Conservation (phyloP, 2,888 invertebrate genomes). For the Philonicus albiceps region DNA sequence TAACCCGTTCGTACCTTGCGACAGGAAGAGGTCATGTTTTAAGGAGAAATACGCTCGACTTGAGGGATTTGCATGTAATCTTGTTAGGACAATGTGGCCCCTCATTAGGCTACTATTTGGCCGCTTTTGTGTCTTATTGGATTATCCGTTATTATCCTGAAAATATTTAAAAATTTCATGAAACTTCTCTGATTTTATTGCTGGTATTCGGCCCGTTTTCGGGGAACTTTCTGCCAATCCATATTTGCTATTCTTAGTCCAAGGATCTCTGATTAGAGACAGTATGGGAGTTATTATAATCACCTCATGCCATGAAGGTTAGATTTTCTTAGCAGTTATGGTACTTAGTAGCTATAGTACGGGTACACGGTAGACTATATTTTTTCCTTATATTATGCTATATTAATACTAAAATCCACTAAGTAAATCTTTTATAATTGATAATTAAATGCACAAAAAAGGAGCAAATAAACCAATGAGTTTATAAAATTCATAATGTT, state of each 20-base stretch:
- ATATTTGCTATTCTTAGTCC: neutral
- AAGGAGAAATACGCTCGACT: neutral
- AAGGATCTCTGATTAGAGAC: neutral
- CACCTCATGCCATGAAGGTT: neutral
- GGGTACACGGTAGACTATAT: neutral
- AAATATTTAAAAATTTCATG: conserved; percentile 46
- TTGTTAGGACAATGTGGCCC: neutral
- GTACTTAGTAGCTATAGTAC: neutral
- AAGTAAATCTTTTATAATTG: too few relatives aligned
- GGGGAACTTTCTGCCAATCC: neutral
- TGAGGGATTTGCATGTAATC: conserved; percentile 4
- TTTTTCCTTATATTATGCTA: too few relatives aligned
- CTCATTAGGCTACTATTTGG: conserved; percentile 16
- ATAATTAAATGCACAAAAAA: too few relatives aligned
- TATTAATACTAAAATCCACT: too few relatives aligned
- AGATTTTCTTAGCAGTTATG: neutral
- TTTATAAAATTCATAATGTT: too few relatives aligned
- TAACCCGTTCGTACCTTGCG: neutral
- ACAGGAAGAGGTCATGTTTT: neutral
- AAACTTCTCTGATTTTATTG: neutral
- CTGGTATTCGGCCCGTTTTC: neutral
- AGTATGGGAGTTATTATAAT: neutral
- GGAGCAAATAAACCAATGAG: too few relatives aligned
- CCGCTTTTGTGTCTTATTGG: conserved; percentile 34
- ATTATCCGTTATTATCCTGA: conserved; percentile 45